These are phyloP conservation scores for Scartelaos histophorus DNA, from an alignment of 2,113 vertebrate genomes.

Conservation along the genomic window DNA sequence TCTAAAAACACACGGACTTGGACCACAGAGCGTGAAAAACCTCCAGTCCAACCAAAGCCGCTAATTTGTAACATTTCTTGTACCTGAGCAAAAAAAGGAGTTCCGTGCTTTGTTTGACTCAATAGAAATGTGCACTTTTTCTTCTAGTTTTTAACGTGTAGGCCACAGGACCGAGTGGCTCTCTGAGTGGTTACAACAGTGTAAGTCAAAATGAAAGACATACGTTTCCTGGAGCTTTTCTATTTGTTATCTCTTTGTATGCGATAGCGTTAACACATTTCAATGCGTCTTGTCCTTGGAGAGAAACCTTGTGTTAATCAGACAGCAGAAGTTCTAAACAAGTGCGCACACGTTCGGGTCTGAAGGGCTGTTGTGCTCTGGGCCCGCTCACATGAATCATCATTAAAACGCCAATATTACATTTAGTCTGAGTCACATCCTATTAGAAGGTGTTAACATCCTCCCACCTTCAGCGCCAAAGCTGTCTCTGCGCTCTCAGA, in stretches of 20 bases:
- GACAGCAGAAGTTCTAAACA: conserved; percentile 2
- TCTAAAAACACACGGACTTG: too few species aligned
- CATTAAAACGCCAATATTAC: conserved; percentile 12
- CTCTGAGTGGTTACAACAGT: too few species aligned
- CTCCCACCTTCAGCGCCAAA: conserved; percentile 12
- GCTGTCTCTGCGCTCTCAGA: neutral
- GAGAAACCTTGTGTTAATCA: neutral
- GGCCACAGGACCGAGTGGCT: too few species aligned
- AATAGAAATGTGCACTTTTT: too few species aligned
- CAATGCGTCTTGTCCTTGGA: neutral
- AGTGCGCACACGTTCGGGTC: neutral
- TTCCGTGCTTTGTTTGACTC: too few species aligned
- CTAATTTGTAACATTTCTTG: too few species aligned
- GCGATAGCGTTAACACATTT: neutral
- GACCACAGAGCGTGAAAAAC: too few species aligned
- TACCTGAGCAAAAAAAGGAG: too few species aligned
- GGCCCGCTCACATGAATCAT: conserved; percentile 4
- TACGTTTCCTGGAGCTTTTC: neutral
- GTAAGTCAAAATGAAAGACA: too few species aligned
- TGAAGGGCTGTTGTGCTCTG: neutral
- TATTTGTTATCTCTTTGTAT: neutral
- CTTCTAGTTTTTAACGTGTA: too few species aligned
- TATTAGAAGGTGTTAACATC: conserved; percentile 5
- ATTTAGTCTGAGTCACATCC: conserved; percentile 15
- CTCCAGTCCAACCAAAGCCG: too few species aligned